Conservation (phyloP, 2,797 vertebrate genomes). For the Phylloscopus collybita region DNA sequence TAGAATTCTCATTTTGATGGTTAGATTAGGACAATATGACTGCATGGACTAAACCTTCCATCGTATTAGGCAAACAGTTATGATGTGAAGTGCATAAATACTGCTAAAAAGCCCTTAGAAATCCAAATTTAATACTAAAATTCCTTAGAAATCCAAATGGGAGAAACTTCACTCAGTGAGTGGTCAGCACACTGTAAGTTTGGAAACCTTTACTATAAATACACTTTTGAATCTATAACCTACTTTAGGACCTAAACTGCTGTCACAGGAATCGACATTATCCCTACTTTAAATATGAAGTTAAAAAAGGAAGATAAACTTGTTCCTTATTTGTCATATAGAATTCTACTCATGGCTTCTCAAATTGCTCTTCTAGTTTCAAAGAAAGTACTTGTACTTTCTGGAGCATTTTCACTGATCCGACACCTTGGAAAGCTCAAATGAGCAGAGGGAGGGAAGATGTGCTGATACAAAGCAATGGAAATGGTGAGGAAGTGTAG, state of each 20-base stretch:
- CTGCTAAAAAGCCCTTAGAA: conserved; percentile 8
- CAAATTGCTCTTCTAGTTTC: conserved; percentile 10
- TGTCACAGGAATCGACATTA: conserved; percentile 30
- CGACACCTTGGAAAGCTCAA: background rate
- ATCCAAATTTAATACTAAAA: background rate
- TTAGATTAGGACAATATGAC: conserved; percentile 24
- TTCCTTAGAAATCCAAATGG: background rate
- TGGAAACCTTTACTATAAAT: conserved; percentile 42
- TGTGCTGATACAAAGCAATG: background rate
- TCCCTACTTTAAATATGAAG: conserved; percentile 45
- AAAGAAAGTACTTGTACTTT: background rate
- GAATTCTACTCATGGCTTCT: background rate
- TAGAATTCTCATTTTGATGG: conserved; percentile 3
- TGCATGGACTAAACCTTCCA: conserved; percentile 23
- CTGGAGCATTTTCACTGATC: background rate
- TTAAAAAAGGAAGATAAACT: conserved; percentile 48
- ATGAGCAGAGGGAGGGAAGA: background rate
- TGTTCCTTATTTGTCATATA: background rate
- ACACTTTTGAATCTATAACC: conserved; percentile 28
- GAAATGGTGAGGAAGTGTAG: background rate
- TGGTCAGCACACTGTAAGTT: background rate
- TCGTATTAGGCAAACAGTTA: conserved; percentile 30
- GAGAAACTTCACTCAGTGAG: background rate
- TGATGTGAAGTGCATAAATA: conserved; percentile 9
- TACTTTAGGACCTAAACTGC: conserved; percentile 19